Evolutionary conservation across 2,888 invertebrate genomes (phyloP).

Genomic region (Trissoscelio sp.): DNA sequence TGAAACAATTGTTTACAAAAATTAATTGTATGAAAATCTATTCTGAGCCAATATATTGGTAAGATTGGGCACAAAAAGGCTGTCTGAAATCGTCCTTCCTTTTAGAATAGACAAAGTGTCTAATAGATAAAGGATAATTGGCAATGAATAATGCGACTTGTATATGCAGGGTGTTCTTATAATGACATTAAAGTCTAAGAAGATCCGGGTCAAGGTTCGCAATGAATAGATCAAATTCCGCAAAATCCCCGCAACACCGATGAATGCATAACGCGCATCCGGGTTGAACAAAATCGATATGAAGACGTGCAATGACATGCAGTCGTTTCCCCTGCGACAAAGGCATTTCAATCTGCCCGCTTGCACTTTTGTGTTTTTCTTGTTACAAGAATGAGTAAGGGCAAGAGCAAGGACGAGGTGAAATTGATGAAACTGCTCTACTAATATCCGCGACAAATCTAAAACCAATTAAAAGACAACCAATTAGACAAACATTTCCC

Average conservation of each 20-base stretch:
- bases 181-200: conserved; percentile 66
- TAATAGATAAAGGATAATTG: conserved; percentile 51
- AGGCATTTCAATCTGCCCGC: conserved; percentile 38
- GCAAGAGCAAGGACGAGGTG: conserved; percentile 47
- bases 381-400: conserved; percentile 33
- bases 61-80: no score
- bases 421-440: background rate
- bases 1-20: no score
- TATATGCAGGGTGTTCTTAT: conserved; percentile 49
- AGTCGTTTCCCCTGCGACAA: conserved; percentile 33
- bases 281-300: conserved; percentile 65
- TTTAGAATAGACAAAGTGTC: no score
- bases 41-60: no score
- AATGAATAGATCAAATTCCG: conserved; percentile 74
- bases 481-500: no score
- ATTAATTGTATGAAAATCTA: no score
- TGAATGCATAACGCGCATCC: conserved; percentile 69
- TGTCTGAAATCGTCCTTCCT: no score
- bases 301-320: conserved; percentile 65
- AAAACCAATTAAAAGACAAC: background rate
- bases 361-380: conserved; percentile 56
- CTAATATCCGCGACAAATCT: background rate
- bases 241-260: conserved; percentile 69
- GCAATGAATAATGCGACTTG: conserved; percentile 42
- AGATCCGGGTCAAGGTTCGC: conserved; percentile 76